Conservation (phyloP, 2,113 vertebrate species). For the Chiloscyllium plagiosum region DNA sequence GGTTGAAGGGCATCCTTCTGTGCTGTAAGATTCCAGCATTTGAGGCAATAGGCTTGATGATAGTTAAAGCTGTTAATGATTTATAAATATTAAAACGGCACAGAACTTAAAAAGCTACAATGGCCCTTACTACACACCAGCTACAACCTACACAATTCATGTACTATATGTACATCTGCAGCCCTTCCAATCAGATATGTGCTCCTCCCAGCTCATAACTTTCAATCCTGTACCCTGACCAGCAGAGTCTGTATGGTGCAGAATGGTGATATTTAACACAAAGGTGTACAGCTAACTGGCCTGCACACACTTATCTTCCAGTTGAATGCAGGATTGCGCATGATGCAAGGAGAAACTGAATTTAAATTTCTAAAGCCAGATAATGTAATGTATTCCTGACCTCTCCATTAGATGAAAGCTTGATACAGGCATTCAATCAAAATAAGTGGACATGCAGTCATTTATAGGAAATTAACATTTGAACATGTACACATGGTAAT, state of each 20-base stretch:
- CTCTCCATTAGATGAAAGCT: background rate
- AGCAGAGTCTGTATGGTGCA: background rate
- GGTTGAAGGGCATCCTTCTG: background rate
- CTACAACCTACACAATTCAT: background rate
- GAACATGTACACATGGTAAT: conserved; percentile 34
- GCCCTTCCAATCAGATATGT: background rate
- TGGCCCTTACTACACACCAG: background rate
- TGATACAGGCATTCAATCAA: conserved; percentile 28
- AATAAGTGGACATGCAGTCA: conserved; percentile 32
- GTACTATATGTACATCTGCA: background rate
- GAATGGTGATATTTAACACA: background rate
- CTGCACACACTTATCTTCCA: background rate
- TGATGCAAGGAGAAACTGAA: background rate
- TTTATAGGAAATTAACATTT: conserved; percentile 34
- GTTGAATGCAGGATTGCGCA: background rate
- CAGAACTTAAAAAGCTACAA: conserved; percentile 48
- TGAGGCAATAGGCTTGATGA: background rate
- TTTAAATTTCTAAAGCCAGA: conserved; percentile 12
- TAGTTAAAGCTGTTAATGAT: background rate
- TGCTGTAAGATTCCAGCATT: background rate
- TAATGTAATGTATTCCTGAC: conserved; percentile 11
- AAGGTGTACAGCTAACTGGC: background rate
- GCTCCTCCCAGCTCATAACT: background rate
- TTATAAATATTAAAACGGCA: conserved; percentile 43
- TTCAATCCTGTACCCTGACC: background rate